A percentile compares a stretch with the other conserved stretches of the same genome.
Conservation (phyloP, 1,140 invertebrate genomes). For the Zelostemma sp. region DNA sequence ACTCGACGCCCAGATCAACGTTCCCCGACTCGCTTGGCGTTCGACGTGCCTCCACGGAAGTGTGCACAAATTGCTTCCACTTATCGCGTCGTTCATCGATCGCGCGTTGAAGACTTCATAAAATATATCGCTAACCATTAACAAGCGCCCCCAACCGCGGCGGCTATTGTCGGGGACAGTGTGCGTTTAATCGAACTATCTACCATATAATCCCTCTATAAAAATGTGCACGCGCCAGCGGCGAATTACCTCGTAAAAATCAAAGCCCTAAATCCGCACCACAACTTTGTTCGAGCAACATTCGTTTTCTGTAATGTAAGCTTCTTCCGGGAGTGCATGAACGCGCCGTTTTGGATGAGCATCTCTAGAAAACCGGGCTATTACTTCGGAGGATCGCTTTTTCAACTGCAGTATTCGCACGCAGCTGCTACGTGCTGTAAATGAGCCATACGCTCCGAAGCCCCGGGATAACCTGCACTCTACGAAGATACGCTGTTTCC, state of each 20-base stretch:
- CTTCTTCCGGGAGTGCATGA: neutral
- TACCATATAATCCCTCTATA: too few relatives aligned
- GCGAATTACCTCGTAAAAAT: too few relatives aligned
- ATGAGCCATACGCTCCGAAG: slow-evolving; percentile 16
- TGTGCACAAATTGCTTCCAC: slow-evolving; percentile 27
- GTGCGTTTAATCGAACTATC: too few relatives aligned
- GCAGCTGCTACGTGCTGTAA: slow-evolving; percentile 16
- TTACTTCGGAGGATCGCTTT: slow-evolving; percentile 24
- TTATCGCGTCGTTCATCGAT: slow-evolving; percentile 11
- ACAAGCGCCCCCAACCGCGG: neutral
- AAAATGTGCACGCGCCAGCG: too few relatives aligned
- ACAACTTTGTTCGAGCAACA: too few relatives aligned
- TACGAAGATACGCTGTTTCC: slow-evolving; percentile 10
- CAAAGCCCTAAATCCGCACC: too few relatives aligned
- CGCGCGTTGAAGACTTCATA: neutral
- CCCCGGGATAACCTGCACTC: slow-evolving; percentile 16
- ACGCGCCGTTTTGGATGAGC: slow-evolving; percentile 14
- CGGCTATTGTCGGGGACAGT: too few relatives aligned
- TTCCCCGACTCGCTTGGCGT: slow-evolving; percentile 1
- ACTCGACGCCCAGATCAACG: slow-evolving; percentile 16
- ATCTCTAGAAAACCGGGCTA: slow-evolving; percentile 15
- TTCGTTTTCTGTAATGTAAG: too few relatives aligned
- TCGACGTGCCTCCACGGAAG: slow-evolving; percentile 13
- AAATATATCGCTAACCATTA: neutral
- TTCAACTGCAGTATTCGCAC: slow-evolving; percentile 12